phyloP scores from a whole-genome alignment of 2,888 invertebrate genomes.

The Palloptera scutellata region DNA sequence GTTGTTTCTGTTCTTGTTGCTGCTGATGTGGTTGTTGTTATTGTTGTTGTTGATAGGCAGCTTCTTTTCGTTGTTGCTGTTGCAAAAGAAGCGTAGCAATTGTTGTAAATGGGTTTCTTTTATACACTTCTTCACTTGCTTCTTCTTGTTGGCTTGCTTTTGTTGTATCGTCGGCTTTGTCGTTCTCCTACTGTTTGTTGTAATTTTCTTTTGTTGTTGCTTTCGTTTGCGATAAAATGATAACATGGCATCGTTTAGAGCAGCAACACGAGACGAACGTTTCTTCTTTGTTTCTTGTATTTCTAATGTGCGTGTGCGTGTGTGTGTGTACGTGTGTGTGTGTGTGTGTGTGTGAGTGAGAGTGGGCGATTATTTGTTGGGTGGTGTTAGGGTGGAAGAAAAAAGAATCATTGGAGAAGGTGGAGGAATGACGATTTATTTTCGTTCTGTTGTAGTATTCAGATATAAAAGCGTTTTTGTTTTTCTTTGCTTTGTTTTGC shows the following conservation, averaged over 20 bases:
- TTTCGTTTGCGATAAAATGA: conserved; percentile 36
- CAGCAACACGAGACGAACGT: not conserved
- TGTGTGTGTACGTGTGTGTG: conserved; percentile 16
- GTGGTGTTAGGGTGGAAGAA: too few species aligned
- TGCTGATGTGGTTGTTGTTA: conserved; percentile 24
- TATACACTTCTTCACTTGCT: not conserved
- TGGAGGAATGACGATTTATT: too few species aligned
- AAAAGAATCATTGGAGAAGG: too few species aligned
- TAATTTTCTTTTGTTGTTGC: conserved; percentile 17
- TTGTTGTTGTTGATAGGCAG: conserved; percentile 7
- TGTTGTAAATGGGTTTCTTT: conserved; percentile 29
- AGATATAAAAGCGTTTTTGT: too few species aligned
- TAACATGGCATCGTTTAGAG: conserved; percentile 42
- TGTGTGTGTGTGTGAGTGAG: conserved; percentile 5
- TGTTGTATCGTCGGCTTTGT: conserved; percentile 21
- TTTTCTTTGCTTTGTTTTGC: too few species aligned
- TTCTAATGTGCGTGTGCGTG: conserved; percentile 16
- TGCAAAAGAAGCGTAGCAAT: not conserved
- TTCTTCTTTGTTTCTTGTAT: conserved; percentile 25
- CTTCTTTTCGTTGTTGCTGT: conserved; percentile 8
- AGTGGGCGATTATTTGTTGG: not conserved
- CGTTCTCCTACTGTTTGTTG: not conserved
- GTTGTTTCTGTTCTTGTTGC: conserved; percentile 12
- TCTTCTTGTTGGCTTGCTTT: conserved; percentile 14
- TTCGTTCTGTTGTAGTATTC: too few species aligned